phyloP scores from a whole-genome alignment of 2,113 vertebrate genomes.

The Nibea coibor region DNA sequence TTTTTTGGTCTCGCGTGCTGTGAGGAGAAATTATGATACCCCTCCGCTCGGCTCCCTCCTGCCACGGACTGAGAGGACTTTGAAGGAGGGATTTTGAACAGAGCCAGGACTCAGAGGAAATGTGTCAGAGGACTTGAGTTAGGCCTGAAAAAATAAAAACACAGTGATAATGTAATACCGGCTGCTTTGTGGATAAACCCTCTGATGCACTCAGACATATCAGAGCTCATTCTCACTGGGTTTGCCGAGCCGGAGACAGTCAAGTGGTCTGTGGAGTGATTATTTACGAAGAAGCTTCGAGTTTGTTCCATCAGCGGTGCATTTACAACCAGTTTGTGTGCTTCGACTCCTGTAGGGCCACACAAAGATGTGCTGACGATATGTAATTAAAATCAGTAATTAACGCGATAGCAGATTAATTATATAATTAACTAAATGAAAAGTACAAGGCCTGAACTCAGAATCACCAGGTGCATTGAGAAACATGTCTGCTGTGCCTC shows the following conservation, averaged over 20 bases:
- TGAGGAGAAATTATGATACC: conserved; percentile 64
- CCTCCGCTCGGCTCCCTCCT: conserved; percentile 22
- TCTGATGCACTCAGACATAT: conserved; percentile 43
- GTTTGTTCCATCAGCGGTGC: background rate
- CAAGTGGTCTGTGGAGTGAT: background rate
- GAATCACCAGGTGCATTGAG: too few relatives aligned
- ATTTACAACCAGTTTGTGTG: background rate
- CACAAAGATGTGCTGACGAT: too few relatives aligned
- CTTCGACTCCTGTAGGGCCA: background rate
- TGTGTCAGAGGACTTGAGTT: conserved; percentile 57
- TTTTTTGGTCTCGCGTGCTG: conserved; percentile 45
- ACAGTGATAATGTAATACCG: conserved; percentile 47
- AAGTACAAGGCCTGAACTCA: too few relatives aligned
- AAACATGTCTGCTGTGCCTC: too few relatives aligned
- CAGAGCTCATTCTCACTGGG: background rate
- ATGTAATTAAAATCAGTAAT: background rate
- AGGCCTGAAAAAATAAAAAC: conserved; percentile 46
- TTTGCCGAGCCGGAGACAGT: background rate
- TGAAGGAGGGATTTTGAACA: conserved; percentile 64
- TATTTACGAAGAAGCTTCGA: conserved; percentile 14
- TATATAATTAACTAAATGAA: too few relatives aligned
- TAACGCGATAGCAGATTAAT: background rate
- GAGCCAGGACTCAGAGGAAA: conserved; percentile 47
- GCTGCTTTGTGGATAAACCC: conserved; percentile 58
- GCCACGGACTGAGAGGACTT: conserved; percentile 32